A percentile compares a stretch with the other conserved stretches of the same genome.
These are phyloP conservation scores for Catocala sponsa DNA, from an alignment of 2,888 invertebrate genomes.

Conservation along the genomic window DNA sequence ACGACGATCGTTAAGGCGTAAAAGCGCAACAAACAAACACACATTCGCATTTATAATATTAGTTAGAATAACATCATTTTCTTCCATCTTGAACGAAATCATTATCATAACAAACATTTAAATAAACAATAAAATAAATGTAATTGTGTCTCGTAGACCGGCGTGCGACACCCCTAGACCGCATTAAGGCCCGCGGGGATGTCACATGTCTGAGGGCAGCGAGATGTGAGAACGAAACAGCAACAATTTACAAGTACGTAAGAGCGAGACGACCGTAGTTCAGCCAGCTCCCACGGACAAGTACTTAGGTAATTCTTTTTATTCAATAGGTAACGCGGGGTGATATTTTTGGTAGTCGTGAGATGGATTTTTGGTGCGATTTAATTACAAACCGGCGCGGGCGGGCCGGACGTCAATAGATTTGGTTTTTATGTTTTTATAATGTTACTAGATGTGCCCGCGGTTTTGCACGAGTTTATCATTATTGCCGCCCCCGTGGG, in stretches of 20 bases:
- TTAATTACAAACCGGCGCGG: conserved; percentile 39
- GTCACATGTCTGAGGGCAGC: conserved; percentile 83
- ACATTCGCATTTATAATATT: too few species aligned
- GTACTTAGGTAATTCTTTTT: conserved; percentile 67
- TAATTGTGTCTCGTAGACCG: too few species aligned
- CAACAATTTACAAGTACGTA: conserved; percentile 43
- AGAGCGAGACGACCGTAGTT: conserved; percentile 59
- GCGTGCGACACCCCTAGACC: conserved; percentile 64
- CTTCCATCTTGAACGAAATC: too few species aligned
- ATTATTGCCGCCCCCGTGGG: too few species aligned
- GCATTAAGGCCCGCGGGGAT: conserved; percentile 81
- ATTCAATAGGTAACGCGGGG: conserved; percentile 62
- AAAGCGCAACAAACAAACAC: too few species aligned
- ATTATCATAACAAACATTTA: too few species aligned
- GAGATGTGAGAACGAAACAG: conserved; percentile 78
- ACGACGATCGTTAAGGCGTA: too few species aligned
- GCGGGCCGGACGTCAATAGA: conserved; percentile 24
- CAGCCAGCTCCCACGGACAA: conserved; percentile 39
- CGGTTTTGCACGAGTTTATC: too few species aligned
- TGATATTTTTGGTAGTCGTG: conserved; percentile 44
- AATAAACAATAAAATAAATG: too few species aligned
- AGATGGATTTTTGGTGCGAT: conserved; percentile 57
- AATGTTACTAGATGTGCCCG: too few species aligned
- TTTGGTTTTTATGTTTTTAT: conserved; percentile 4
- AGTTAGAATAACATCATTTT: too few species aligned